phyloP scores from a whole-genome alignment of 2,797 vertebrate genomes.

The Macrochelys suwanniensis region DNA sequence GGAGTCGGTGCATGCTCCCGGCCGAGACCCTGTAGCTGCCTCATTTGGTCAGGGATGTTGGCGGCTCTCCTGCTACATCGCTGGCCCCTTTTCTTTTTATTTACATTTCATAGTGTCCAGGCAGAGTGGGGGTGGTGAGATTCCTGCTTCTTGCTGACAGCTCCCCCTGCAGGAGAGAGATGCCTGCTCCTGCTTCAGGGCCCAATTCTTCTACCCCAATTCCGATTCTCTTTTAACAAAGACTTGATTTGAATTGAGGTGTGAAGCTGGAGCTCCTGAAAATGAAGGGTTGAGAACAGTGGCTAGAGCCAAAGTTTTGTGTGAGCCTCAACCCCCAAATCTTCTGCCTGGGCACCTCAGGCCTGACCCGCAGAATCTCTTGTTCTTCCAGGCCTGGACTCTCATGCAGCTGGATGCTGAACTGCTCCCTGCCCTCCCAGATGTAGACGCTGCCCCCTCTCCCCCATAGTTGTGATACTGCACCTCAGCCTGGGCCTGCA shows the following conservation, averaged over 20 bases:
- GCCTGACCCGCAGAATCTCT: background rate
- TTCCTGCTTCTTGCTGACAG: background rate
- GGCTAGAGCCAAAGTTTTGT: no score
- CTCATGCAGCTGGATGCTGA: background rate
- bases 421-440: background rate
- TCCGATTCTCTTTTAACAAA: no score
- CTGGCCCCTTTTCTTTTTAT: slow-evolving; percentile 5
- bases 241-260: no score
- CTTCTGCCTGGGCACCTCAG: no score
- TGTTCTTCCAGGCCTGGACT: no score
- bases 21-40: background rate
- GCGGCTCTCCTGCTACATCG: background rate
- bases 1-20: slow-evolving; percentile 2
- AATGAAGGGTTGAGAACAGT: background rate
- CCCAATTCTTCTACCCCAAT: background rate
- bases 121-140: background rate
- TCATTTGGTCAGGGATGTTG: background rate
- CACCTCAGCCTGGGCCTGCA: background rate
- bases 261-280: no score
- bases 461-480: background rate
- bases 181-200: background rate
- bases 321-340: no score
- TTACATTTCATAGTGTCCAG: background rate
- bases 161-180: background rate
- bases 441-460: background rate